Evolutionary conservation across 2,113 vertebrate genomes (phyloP).

Genomic region (Pluvianellus socialis): DNA sequence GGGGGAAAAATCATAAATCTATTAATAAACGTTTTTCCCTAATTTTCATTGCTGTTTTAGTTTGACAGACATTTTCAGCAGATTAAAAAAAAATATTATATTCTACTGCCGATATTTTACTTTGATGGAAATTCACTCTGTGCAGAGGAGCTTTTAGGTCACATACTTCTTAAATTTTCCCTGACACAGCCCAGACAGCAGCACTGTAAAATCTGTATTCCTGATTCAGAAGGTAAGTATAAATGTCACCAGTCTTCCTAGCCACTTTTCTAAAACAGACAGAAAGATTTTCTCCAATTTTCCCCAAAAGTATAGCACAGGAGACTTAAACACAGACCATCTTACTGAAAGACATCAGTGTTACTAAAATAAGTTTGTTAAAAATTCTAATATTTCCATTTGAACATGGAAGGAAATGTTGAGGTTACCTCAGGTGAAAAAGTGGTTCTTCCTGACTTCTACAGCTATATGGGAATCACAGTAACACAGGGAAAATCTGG

Average conservation of each 20-base stretch:
- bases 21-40: not conserved
- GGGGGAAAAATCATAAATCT: not conserved
- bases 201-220: not conserved
- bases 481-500: not conserved
- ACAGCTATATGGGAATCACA: not conserved
- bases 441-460: not conserved
- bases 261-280: not conserved
- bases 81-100: not conserved
- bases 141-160: not conserved
- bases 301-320: not conserved
- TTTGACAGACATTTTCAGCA: not conserved
- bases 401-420: not conserved
- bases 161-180: not conserved
- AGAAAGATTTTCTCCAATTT: not conserved
- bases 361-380: not conserved
- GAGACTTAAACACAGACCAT: not conserved
- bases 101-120: not conserved
- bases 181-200: not conserved
- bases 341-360: not conserved
- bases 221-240: not conserved
- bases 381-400: not conserved
- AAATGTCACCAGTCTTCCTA: not conserved
- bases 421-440: not conserved
- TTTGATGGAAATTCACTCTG: not conserved
- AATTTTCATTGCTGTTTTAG: not conserved